A percentile compares a stretch with the other conserved stretches of the same genome.
phyloP scores from a whole-genome alignment of 2,888 invertebrate genomes.

The Diaperis boleti region DNA sequence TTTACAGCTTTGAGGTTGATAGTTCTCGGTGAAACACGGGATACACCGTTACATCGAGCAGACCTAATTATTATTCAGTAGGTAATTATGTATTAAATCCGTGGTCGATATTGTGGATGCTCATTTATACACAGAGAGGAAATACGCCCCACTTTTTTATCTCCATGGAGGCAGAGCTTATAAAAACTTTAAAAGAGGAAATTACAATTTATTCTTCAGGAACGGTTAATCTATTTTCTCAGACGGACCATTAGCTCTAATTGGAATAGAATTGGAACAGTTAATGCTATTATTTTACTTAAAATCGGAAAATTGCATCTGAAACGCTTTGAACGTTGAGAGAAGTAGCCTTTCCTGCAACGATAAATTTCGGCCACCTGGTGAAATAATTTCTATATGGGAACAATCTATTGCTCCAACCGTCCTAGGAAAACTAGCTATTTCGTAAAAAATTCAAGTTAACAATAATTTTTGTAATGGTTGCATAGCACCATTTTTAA shows the following conservation, averaged over 20 bases:
- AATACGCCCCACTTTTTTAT: slow-evolving; percentile 28
- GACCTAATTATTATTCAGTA: slow-evolving; percentile 38
- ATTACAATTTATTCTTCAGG: neutral
- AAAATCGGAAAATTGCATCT: no score
- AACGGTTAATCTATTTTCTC: neutral
- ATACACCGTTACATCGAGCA: slow-evolving; percentile 30
- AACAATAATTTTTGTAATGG: no score
- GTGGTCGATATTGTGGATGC: slow-evolving; percentile 11
- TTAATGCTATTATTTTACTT: no score
- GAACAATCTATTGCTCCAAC: no score
- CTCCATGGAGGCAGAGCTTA: neutral
- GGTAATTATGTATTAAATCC: slow-evolving; percentile 30
- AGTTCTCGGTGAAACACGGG: slow-evolving; percentile 31
- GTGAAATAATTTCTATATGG: no score
- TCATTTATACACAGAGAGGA: slow-evolving; percentile 10
- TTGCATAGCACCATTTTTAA: no score
- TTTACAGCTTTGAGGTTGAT: slow-evolving; percentile 21
- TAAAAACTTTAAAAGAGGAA: neutral
- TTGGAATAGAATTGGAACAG: no score
- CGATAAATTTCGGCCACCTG: no score
- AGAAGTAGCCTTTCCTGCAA: no score
- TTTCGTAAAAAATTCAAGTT: no score
- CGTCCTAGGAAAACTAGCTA: no score
- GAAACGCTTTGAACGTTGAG: no score
- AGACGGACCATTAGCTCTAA: neutral